Conservation (phyloP, 2,888 invertebrate genomes). For the Pyrochroa serraticornis region DNA sequence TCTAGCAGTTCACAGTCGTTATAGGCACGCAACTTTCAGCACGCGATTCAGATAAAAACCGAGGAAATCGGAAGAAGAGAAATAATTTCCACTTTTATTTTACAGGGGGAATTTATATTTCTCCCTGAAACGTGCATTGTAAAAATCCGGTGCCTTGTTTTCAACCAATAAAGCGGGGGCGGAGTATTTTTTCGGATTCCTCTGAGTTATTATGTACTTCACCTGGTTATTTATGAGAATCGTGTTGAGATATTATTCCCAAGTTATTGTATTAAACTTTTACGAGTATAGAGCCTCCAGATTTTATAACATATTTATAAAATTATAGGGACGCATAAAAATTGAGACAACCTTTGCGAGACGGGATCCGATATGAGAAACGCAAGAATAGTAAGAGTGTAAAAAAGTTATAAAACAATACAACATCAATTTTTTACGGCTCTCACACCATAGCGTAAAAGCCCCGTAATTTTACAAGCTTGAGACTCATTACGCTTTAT, state of each 20-base stretch:
- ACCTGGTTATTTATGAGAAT: slow-evolving; percentile 9
- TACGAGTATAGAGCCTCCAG: slow-evolving; percentile 7
- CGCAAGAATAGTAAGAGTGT: slow-evolving; percentile 17
- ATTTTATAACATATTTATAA: slow-evolving; percentile 25
- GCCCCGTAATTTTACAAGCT: slow-evolving; percentile 11
- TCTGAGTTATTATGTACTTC: slow-evolving; percentile 2
- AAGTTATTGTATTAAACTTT: slow-evolving; percentile 23
- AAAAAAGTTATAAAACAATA: slow-evolving; percentile 26
- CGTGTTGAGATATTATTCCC: slow-evolving; percentile 21
- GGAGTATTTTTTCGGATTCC: background rate
- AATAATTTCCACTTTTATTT: slow-evolving; percentile 27
- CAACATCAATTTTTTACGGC: slow-evolving; percentile 21
- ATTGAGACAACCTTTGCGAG: background rate
- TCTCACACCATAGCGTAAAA: slow-evolving; percentile 8
- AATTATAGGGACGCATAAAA: slow-evolving; percentile 21
- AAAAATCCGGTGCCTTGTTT: background rate
- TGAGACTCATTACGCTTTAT: slow-evolving; percentile 23
- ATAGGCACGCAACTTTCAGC: slow-evolving; percentile 42
- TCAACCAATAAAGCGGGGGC: background rate
- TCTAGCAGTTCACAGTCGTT: slow-evolving; percentile 46
- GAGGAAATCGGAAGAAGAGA: slow-evolving; percentile 14
- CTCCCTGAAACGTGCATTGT: background rate
- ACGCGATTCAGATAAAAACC: slow-evolving; percentile 41
- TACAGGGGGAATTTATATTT: slow-evolving; percentile 1
- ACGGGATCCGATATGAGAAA: slow-evolving; percentile 10